Evolutionary conservation across 2,888 invertebrate species (phyloP).

Genomic region (Alsophila aescularia): DNA sequence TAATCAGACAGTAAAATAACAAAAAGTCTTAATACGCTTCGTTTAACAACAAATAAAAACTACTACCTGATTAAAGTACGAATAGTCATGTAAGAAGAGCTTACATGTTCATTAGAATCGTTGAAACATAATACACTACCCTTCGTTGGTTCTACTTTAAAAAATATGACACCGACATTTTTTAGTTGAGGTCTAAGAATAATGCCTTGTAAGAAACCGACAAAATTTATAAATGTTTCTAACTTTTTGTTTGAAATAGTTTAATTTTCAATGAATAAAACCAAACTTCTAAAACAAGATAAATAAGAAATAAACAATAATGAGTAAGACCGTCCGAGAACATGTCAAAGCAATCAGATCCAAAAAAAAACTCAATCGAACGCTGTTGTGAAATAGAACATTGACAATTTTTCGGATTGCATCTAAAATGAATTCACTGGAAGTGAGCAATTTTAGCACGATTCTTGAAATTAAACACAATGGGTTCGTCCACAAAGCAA

Average conservation of each 20-base stretch:
- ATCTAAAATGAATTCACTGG: slow-evolving; percentile 3
- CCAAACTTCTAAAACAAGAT: no score
- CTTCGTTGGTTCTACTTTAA: slow-evolving; percentile 2
- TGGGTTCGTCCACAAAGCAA: slow-evolving; percentile 18
- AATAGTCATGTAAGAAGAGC: slow-evolving; percentile 13
- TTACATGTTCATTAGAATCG: slow-evolving; percentile 6
- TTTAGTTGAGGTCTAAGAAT: neutral
- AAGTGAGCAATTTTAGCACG: slow-evolving; percentile 8
- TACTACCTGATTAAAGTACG: slow-evolving; percentile 6
- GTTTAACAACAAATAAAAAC: slow-evolving; percentile 22
- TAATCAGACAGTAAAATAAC: slow-evolving; percentile 9
- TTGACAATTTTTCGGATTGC: neutral
- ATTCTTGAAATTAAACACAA: slow-evolving; percentile 23
- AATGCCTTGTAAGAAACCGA: neutral
- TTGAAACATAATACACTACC: slow-evolving; percentile 17
- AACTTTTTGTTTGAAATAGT: no score
- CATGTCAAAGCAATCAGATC: neutral
- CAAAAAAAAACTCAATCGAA: neutral
- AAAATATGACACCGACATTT: slow-evolving; percentile 5
- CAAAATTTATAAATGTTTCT: neutral
- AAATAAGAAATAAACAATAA: no score
- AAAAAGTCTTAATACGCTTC: slow-evolving; percentile 17
- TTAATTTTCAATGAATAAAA: no score
- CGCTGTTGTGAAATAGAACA: slow-evolving; percentile 5
- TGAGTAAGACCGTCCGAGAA: no score